Base-by-base conservation (phyloP, 2,888 invertebrate genomes). In the Apotomis turbidana region DNA sequence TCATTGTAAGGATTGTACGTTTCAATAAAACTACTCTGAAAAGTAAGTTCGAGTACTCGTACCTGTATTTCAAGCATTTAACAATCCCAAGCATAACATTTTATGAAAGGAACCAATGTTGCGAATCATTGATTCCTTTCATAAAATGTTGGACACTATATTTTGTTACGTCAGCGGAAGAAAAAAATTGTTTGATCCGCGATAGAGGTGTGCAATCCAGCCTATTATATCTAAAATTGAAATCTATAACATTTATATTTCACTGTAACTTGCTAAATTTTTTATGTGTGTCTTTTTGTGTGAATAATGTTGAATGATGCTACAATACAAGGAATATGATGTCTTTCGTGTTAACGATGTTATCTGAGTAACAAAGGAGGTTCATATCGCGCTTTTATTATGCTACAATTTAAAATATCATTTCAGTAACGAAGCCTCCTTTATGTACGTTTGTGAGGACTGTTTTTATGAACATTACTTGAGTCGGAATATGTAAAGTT, bases 141-240 rank as follows among this genome's bases (percentile, higher is more conserved):
- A 57, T 12, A 5, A 38, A 12, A 15, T 41, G 52, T 63, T 52
- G 57, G 46, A 59, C 49, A 41, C 38, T 54, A 67, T 67, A 59
- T 55, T 67, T 71, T n/a, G n/a, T n/a, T 49, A 71, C 59, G 66
- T 51, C 61, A 55, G n/a, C 55, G 41, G 60, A 15, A 61, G 60
- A 67, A 67, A 41, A 71, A 67, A 71, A 57, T 41, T 54, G 15
- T 67, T 38, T 61, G 61, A 55, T 60, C 46, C 59, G 59, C 59
- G 38, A 61, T 66, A 38, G 55, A 71, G 1, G 59, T 38, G 44
- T 46, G 59, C 54, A 51, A 57, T 70, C 12, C 41, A 71, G 61
- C 55, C 66, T 71, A 71, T n/a, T n/a, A n/a, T n/a, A n/a, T 71
- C 71, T 71, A 36, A 71, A 71, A 71, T 71, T 67, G 49, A 67